Base-by-base conservation (phyloP, 2,113 vertebrate genomes). In the Proteles cristata region DNA sequence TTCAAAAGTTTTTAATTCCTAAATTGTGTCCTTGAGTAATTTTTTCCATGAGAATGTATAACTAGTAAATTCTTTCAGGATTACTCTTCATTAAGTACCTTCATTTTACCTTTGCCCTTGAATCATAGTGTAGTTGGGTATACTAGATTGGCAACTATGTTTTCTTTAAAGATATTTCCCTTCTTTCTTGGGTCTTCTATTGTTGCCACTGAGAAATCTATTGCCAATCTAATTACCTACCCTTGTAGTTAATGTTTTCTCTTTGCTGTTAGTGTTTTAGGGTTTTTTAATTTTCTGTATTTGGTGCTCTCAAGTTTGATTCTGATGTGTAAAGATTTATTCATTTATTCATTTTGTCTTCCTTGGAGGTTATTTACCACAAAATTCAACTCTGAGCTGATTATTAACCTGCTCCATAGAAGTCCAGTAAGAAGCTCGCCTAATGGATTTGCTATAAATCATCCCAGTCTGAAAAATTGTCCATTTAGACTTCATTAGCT, bases 91-190 rank as follows among this genome's bases (percentile, higher is more conserved):
- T 39, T 39, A 39, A 91, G 69, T 83, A 12, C 28, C 17, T 83
- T 94, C 39, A 53, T 80, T 94, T 90, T 35, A 73, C 33, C 4
- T 45, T 79, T 74, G 35, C 7, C 28, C 5, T 91, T 82, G 31
- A 58, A 68, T 68, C 5, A 88, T 25, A 90, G 82, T 71, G 53
- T 53, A 76, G 19, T 45, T 61, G 55, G 10, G 2, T 69, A 61
- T 63, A 69, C 9, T 63, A 61, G 63, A 63, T 12, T 16, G 4
- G 11, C 68, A 85, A 76, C 65, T 21, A 53, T 16, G 12, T 79
- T 90, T 77, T 93, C 74, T 89, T 92, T 25, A 66, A 92, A 76
- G 35, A 58, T 25, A 76, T 55, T 96, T 85, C 90, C 23, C 26
- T 93, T 79, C 35, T 74, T 80, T 68, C 43, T 73, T 84, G 48